These are phyloP conservation scores for Tenrec ecaudatus DNA, from an alignment of 2,113 vertebrate genomes.

Conservation along the genomic window DNA sequence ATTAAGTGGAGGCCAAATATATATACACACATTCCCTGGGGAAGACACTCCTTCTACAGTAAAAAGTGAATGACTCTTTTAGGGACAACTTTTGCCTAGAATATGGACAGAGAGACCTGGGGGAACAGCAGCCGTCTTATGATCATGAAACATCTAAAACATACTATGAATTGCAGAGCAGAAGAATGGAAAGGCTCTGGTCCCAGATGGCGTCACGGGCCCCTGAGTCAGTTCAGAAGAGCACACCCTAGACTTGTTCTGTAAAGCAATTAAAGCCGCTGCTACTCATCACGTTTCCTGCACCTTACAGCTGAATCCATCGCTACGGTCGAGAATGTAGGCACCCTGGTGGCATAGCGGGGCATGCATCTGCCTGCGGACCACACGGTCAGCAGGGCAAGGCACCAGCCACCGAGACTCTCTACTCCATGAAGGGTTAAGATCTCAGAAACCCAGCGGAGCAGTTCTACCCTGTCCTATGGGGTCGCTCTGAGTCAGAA, in stretches of 20 bases:
- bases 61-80: background rate
- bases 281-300: background rate
- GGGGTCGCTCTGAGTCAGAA: no score
- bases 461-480: no score
- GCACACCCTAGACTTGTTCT: background rate
- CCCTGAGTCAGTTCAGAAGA: background rate
- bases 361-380: no score
- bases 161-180: background rate
- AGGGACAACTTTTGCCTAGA: background rate
- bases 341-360: no score
- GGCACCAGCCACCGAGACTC: no score
- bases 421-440: no score
- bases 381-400: no score
- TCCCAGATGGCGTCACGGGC: background rate
- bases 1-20: slow-evolving; percentile 15
- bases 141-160: background rate
- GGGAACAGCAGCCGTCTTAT: background rate
- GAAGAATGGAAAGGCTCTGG: background rate
- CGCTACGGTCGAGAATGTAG: background rate
- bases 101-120: background rate
- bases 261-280: background rate
- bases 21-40: background rate
- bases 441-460: no score
- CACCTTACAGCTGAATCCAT: background rate
- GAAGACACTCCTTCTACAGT: background rate